Evolutionary conservation across 2,888 invertebrate genomes (phyloP), one percentile per base, ranked within the genome.

Genomic region (Conomelus anceps): DNA sequence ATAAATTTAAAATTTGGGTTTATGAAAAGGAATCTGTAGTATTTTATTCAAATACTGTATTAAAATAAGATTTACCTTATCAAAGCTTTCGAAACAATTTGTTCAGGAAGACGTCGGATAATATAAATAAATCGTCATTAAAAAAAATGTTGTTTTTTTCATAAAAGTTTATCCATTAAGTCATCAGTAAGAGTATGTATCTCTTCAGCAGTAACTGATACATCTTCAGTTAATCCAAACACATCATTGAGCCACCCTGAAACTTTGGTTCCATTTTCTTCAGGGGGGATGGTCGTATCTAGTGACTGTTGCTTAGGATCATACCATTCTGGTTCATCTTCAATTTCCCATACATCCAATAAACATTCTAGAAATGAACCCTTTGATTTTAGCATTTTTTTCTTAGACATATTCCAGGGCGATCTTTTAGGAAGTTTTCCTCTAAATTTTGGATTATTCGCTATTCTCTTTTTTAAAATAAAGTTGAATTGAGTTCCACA

Each of bases 321-420:
- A 24, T 3, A 3, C 86, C 86, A 86, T 22, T 86, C 86, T 20
- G 23, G 23, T 17, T 86, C 86, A 86, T 86, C 86, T 17, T 86
- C 86, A 9, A 86, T 86, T 22, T 86, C 86, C 86, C 86, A 86
- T 3, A 86, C 29, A 24, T 86, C 86, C 29, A 86, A n/a, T 26
- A 86, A 22, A 22, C 24, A 86, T 23, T 86, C 23, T 17, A 29
- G 6, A 20, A 86, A 23, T 4, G 86, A 22, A 86, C 24, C 23
- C 22, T 86, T 86, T 1, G 20, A 86, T 22, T 23, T 26, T 17
- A 86, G 22, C 29, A 86, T 22, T 26, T 26, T 24, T 20, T 86
- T 4, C 29, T 86, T 86, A 17, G 86, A 86, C 13, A 24, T 23
- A 3, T 22, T 86, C 86, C 86, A 86, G 0, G 86, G 24, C 24